Conservation (phyloP, 2,888 invertebrate genomes). For the Eubasilissa splendida region DNA sequence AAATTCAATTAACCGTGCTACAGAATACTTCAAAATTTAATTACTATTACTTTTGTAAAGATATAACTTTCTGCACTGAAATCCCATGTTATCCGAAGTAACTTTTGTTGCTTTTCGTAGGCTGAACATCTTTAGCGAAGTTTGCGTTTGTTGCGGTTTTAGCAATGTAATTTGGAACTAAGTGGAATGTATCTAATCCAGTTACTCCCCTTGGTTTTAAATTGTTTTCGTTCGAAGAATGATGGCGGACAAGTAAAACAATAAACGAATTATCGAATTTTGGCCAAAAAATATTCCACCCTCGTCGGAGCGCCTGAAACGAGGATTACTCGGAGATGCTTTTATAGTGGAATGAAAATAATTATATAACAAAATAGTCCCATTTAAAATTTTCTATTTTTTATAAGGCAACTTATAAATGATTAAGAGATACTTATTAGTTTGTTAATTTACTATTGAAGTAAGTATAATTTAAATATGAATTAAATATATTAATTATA, state of each 20-base stretch:
- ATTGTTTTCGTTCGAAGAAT: conserved; percentile 34
- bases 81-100: not conserved
- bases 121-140: conserved; percentile 23
- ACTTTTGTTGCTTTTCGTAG: conserved; percentile 4
- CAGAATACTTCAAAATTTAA: conserved; percentile 14
- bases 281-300: conserved; percentile 18
- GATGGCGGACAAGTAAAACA: not conserved
- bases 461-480: too few relatives aligned
- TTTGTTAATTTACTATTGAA: too few relatives aligned
- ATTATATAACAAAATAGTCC: too few relatives aligned
- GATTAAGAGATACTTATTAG: too few relatives aligned
- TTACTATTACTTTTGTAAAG: conserved; percentile 8
- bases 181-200: conserved; percentile 43
- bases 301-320: not conserved
- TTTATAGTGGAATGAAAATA: conserved; percentile 1
- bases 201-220: conserved; percentile 24
- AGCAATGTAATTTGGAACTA: conserved; percentile 24
- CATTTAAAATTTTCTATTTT: too few relatives aligned
- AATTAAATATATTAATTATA: too few relatives aligned
- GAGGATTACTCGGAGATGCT: conserved; percentile 1
- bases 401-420: too few relatives aligned
- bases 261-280: conserved; percentile 34
- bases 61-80: conserved; percentile 7
- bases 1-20: conserved; percentile 10
- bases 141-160: conserved; percentile 19